Evolutionary conservation across 2,888 invertebrate genomes (phyloP), one percentile per base, ranked within the genome.

Genomic region (Sturmia bella): DNA sequence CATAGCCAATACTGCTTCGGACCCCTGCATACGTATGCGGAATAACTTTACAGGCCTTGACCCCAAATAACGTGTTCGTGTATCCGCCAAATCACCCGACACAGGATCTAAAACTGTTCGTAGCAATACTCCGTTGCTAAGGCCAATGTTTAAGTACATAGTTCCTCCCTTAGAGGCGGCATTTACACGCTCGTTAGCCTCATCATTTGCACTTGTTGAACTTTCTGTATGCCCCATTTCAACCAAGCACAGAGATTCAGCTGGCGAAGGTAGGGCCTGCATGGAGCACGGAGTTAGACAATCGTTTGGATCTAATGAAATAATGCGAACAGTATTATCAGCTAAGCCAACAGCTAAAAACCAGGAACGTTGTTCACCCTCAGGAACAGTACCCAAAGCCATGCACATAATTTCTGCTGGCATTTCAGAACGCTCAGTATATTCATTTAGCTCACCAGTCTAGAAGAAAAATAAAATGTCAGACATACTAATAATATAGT

Each of bases 381-480:
- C 93, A 0, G 99, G 97, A 0, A 99, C 98, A 70, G 96, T 96
- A 0, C 98, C 99, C 80, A 99, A 91, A 0, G 98, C 98, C 99
- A 99, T 99, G 89, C 99, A 99, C 85, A 99, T 96, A 0, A 99
- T 98, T 91, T 99, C 99, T 0, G 97, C 95, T 6, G 97, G 96
- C 95, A 99, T 95, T 89, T 98, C 97, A 88, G 98, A 98, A 11
- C 99, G 93, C 89, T 99, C 99, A 9, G 98, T 98, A 90, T 99
- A 99, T 90, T 99, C 99, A 91, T 99, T 99, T 63, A 99, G 92
- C 91, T 99, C 98, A 0, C 99, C 99, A 85, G 98, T 97, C 98
- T 98, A 90, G 93, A 85, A 84, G 17, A 17, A 84, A 24, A 72
- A 11, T 32, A 52, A 43, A 69, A 12, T 32, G 6, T 7, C 5